These are phyloP conservation scores for Choloepus didactylus DNA, from an alignment of 2,797 vertebrate species.

Conservation along the genomic window DNA sequence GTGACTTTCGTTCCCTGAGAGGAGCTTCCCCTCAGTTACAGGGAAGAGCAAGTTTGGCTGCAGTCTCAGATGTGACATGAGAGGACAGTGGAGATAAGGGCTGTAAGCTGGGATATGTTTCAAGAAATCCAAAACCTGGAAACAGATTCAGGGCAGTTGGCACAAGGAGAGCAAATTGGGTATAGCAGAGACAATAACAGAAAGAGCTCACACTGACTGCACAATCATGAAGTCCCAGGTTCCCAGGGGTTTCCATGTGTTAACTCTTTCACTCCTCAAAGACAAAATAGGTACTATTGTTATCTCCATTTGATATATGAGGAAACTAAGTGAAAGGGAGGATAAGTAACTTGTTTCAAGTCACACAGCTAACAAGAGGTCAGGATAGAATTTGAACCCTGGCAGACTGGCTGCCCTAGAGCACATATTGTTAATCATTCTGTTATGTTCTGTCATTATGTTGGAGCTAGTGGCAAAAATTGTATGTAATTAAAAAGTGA, in stretches of 20 bases:
- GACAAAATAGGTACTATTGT: no score
- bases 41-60: neutral
- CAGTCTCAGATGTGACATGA: neutral
- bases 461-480: neutral
- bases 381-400: neutral
- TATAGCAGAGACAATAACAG: neutral
- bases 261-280: no score
- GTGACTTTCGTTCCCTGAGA: neutral
- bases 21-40: no score
- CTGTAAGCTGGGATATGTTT: neutral
- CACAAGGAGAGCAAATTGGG: neutral
- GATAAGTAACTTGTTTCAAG: neutral
- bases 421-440: no score
- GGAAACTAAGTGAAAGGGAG: neutral
- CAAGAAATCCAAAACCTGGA: neutral
- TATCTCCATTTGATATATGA: neutral
- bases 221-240: fast-evolving
- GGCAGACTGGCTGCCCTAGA: neutral
- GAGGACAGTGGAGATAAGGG: neutral
- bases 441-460: neutral
- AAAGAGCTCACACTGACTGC: fast-evolving
- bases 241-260: fast-evolving
- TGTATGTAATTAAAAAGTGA: neutral
- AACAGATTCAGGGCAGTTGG: neutral
- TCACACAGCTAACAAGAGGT: neutral